Evolutionary conservation across 2,113 vertebrate genomes (phyloP), one percentile per base, ranked within the genome.

Genomic region (Xiphorhynchus elegans): DNA sequence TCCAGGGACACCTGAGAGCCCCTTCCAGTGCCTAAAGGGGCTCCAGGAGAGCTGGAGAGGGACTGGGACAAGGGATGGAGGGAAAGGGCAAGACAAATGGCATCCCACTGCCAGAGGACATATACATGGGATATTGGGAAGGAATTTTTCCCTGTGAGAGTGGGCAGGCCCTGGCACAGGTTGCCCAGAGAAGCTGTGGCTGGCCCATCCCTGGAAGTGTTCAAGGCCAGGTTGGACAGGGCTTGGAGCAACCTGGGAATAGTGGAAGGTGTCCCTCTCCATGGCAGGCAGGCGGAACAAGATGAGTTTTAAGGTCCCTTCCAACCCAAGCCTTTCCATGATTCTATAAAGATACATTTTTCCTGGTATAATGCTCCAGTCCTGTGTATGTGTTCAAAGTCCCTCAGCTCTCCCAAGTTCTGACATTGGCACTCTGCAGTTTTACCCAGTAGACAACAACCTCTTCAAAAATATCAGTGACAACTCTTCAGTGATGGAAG

Each of bases 81-180:
- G 42, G 62, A 64, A 19, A 64, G 28, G 40, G 53, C 20, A 52
- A 8, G 5, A 39, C 13, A 13, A 42, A 42, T 64, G 62, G 18
- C 39, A 21, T 42, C 39, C 19, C 13, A 64, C 18, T 42, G 62
- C 9, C 62, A 64, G 20, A 64, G 19, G 20, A 12, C 6, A 42
- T 39, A 13, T 9, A 60, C n/a, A 60, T 37, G n/a, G 23, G 58
- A 37, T 15, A 25, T 17, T 37, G 23, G 35, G 58, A 60, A 37
- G 58, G 15, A 46, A 35, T 50, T 12, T 0, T 37, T 33, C 6
- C 17, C 11, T 81, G 35, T 0, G 5, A 50, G 35, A 17, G 31
- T 66, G 50, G 17, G 7, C 0, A 74, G 50, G 44, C 33, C 42
- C 59, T 74, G 77, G 44, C 44, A n/a, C 69, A 89, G 59, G 58